Conservation (phyloP, 2,797 vertebrate species). For the Thaleichthys pacificus region DNA sequence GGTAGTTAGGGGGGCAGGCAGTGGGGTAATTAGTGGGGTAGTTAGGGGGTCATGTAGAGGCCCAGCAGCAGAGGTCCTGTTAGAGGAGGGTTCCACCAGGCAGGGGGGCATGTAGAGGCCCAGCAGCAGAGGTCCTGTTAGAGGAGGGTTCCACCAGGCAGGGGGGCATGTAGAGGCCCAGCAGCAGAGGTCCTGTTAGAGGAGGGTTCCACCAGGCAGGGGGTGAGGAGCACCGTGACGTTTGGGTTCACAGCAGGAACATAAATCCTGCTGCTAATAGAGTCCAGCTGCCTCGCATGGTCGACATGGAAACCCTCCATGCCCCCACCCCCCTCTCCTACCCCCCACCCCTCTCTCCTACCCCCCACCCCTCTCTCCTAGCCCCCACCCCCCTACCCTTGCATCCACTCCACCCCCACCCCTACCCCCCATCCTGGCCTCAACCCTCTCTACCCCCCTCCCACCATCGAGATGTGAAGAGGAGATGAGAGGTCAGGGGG, state of each 20-base stretch:
- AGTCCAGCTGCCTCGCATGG: conserved; percentile 37
- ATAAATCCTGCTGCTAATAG: conserved; percentile 51
- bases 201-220: too few relatives aligned
- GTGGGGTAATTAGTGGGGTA: too few relatives aligned
- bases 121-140: too few relatives aligned
- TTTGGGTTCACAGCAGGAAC: conserved; percentile 29
- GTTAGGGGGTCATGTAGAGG: background rate
- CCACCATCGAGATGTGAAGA: conserved; percentile 40
- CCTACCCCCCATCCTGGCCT: too few relatives aligned
- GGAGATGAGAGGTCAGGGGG: background rate
- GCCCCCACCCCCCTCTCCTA: conserved; percentile 17
- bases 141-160: too few relatives aligned
- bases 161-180: background rate
- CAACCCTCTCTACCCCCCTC: conserved; percentile 9
- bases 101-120: background rate
- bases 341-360: conserved; percentile 19
- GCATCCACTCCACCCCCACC: too few relatives aligned
- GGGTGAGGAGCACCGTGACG: conserved; percentile 27
- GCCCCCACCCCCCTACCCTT: conserved; percentile 28
- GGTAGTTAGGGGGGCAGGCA: too few relatives aligned
- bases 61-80: too few relatives aligned
- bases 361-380: background rate
- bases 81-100: too few relatives aligned
- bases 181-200: too few relatives aligned
- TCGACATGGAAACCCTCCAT: conserved; percentile 21